Conservation (phyloP, 2,888 invertebrate genomes). For the Ophraella communa region DNA sequence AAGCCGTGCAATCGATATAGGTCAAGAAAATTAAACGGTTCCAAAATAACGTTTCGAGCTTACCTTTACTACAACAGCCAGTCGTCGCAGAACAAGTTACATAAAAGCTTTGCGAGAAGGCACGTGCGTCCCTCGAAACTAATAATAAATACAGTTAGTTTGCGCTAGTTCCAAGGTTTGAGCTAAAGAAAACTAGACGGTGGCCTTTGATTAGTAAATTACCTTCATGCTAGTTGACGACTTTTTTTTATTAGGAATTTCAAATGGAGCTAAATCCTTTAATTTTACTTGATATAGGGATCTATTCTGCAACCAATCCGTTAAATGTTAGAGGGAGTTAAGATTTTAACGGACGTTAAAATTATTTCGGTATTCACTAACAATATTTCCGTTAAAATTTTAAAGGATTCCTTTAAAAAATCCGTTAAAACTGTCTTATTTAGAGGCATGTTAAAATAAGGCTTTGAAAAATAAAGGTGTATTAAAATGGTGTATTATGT, state of each 20-base stretch:
- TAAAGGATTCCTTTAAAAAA: too few relatives aligned
- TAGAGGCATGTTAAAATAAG: too few relatives aligned
- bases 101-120: slow-evolving; percentile 33
- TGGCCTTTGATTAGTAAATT: background rate
- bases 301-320: too few relatives aligned
- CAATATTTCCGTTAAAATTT: too few relatives aligned
- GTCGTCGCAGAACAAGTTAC: slow-evolving; percentile 25
- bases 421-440: too few relatives aligned
- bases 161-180: slow-evolving; percentile 15
- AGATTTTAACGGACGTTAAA: too few relatives aligned
- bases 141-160: slow-evolving; percentile 32
- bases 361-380: too few relatives aligned
- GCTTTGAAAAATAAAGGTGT: too few relatives aligned
- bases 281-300: background rate
- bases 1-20: too few relatives aligned
- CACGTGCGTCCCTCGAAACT: slow-evolving; percentile 37
- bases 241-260: background rate
- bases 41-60: background rate
- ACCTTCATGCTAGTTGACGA: background rate
- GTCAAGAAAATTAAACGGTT: too few relatives aligned
- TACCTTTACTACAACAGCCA: background rate
- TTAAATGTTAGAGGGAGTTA: too few relatives aligned
- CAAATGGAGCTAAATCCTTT: background rate
- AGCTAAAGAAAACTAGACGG: background rate
- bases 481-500: too few relatives aligned